Conservation (phyloP, 2,888 invertebrate species). For the Biston betularia region DNA sequence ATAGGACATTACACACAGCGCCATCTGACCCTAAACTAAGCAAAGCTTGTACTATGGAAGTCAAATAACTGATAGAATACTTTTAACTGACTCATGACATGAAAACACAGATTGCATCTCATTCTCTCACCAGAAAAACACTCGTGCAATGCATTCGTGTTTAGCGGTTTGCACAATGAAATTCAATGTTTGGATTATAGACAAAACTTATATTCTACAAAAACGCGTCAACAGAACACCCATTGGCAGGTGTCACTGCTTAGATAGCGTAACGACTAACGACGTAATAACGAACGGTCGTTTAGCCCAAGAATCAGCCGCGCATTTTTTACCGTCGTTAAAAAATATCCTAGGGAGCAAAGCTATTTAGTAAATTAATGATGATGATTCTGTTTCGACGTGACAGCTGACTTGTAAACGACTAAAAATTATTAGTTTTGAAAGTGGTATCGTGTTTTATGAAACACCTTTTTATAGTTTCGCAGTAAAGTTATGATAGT, state of each 20-base stretch:
- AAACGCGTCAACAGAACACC: background rate
- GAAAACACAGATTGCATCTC: no score
- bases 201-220: background rate
- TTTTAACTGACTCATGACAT: no score
- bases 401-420: conserved; percentile 25
- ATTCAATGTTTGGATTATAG: background rate
- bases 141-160: no score
- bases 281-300: conserved; percentile 9
- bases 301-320: conserved; percentile 8
- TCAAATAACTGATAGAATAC: no score
- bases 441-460: conserved; percentile 5
- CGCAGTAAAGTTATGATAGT: background rate
- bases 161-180: no score
- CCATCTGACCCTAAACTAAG: no score
- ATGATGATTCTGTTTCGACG: conserved; percentile 20
- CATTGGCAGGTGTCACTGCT: conserved; percentile 19
- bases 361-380: conserved; percentile 27
- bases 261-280: conserved; percentile 12
- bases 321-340: conserved; percentile 24
- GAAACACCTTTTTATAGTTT: conserved; percentile 10
- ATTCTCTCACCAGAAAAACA: no score
- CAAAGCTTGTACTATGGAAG: no score
- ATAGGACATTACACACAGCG: no score
- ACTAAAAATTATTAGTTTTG: conserved; percentile 8
- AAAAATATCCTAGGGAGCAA: conserved; percentile 18